Percentiles rank a stretch among this genome's conserved stretches.
phyloP scores from a whole-genome alignment of 23 tunicate species.

The Styela clava region DNA sequence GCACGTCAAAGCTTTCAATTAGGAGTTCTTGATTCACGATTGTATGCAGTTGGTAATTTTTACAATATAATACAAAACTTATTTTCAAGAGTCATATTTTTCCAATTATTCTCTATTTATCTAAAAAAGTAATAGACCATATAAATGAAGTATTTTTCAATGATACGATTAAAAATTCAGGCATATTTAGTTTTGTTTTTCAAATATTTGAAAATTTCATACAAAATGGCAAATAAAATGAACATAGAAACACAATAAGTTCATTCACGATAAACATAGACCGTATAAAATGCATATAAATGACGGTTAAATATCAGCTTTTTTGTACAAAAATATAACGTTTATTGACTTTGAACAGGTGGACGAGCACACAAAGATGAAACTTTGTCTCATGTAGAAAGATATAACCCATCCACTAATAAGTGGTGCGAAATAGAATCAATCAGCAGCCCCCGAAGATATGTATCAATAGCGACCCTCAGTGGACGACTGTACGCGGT shows the following conservation, averaged over 20 bases:
- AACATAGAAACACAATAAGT: no score
- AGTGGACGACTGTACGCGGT: constrained; percentile 54
- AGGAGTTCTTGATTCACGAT: constrained; percentile 36
- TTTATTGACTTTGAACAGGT: constrained; percentile 31
- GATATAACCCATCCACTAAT: constrained; percentile 56
- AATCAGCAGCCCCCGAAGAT: constrained; percentile 64
- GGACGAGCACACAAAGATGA: constrained; percentile 40
- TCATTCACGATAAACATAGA: no score
- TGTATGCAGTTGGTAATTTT: constrained; percentile 70
- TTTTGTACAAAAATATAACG: no score
- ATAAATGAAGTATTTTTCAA: no score
- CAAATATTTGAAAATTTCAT: no score
- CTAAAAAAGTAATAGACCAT: no score
- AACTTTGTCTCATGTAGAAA: constrained; percentile 40
- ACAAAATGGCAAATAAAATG: no score
- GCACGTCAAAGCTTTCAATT: constrained; percentile 75
- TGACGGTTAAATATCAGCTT: no score
- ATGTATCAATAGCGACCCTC: constrained; percentile 47
- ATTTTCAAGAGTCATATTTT: background rate
- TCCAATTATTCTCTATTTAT: background rate
- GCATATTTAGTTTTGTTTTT: no score
- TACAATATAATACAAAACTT: background rate
- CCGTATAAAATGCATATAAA: no score
- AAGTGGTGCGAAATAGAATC: constrained; percentile 41
- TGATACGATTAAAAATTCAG: no score